These are phyloP conservation scores for Eriocheir sinensis DNA, from an alignment of 1,140 invertebrate species.

Conservation along the genomic window DNA sequence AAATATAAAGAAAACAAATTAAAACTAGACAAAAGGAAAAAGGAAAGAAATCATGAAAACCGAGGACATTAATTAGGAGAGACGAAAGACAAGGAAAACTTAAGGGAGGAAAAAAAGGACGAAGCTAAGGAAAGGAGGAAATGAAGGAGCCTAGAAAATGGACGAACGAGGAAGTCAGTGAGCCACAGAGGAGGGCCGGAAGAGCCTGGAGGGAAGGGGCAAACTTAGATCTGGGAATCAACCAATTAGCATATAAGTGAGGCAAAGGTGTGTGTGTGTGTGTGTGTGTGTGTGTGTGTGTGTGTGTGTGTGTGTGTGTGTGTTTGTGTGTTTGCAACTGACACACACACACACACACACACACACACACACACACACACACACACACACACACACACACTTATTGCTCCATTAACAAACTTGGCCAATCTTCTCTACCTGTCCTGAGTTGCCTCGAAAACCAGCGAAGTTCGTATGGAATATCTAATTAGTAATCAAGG, in stretches of 20 bases:
- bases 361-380: slow-evolving; percentile 20
- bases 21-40: neutral
- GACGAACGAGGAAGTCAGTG: too few relatives aligned
- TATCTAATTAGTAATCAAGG: too few relatives aligned
- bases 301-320: neutral
- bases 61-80: too few relatives aligned
- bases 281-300: neutral
- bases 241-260: neutral
- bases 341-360: slow-evolving; percentile 22
- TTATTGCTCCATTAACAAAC: too few relatives aligned
- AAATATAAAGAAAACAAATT: neutral
- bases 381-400: neutral
- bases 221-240: neutral
- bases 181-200: too few relatives aligned
- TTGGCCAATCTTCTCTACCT: too few relatives aligned
- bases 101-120: neutral
- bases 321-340: neutral
- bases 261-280: neutral
- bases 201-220: neutral
- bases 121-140: too few relatives aligned
- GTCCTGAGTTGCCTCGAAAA: too few relatives aligned
- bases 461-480: too few relatives aligned
- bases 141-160: too few relatives aligned
- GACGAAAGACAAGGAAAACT: neutral
- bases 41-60: neutral